Evolutionary conservation across 2,888 invertebrate species (phyloP), one percentile per base, ranked within the genome.

Genomic region (Psylliodes chrysocephalus): DNA sequence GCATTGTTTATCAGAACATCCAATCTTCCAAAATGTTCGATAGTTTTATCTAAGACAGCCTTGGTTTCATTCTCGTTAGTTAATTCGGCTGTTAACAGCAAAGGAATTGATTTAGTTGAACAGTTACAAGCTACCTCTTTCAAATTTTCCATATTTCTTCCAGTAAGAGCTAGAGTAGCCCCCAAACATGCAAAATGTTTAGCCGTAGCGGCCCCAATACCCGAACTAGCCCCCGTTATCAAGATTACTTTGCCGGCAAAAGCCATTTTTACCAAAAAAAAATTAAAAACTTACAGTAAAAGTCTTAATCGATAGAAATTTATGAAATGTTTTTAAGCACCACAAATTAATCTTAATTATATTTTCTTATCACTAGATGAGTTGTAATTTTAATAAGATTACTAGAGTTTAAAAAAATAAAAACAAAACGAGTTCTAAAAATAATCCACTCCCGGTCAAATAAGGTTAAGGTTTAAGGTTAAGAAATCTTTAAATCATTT

Each of bases 1-100:
- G 97, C 97, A 83, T 93, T 95, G 81, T 98, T 95, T 0, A 95
- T 87, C 52, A 95, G 81, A n/a, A 95, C 89, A 82, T 95, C 93
- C 8, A 95, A 82, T 78, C 89, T 88, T 0, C 91, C 91, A 77
- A 87, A 95, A 72, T 91, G 89, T 25, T 88, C 84, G 0, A 95
- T 80, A 0, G 94, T 93, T 28, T 88, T 86, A 18, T 89, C 87
- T 1, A 95, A 82, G 57, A 95, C 88, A 12, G 86, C 87, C 76
- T 90, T 87, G 0, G 90, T 88, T 69, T 94, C 93, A 0, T 79
- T 79, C 78, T 94, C 94, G 67, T 89, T 90, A 1, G 88, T 90
- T 61, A 94, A 81, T 74, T 94, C 94, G 0, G 89, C 93, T 19
- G 87, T 82, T 4, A 92, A 83, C 0, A 89, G 77, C 17, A 89